Evolutionary conservation across 2,113 vertebrate species (phyloP).

Genomic region (Podarcis cretensis): DNA sequence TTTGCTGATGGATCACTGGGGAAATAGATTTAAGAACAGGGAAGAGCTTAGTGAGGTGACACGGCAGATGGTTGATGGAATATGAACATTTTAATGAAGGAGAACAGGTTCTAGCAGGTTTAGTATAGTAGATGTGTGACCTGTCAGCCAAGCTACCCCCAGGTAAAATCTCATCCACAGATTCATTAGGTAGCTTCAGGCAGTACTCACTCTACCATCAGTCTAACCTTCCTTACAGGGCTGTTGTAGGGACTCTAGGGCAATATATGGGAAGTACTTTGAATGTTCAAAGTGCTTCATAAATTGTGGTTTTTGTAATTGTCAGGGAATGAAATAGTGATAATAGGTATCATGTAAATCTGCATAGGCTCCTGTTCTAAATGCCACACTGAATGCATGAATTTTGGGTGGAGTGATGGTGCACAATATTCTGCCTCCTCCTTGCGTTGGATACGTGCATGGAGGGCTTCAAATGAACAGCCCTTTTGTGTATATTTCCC

Average conservation of each 20-base stretch:
- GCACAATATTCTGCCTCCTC: not conserved
- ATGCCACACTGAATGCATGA: no score
- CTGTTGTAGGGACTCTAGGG: not conserved
- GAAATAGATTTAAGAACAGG: not conserved
- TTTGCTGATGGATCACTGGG: constrained; percentile 4
- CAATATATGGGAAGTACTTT: not conserved
- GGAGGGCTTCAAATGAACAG: not conserved
- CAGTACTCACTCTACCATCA: not conserved
- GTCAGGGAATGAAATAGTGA: not conserved
- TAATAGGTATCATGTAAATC: not conserved
- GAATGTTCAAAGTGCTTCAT: not conserved
- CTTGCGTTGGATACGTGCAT: not conserved
- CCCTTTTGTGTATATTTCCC: not conserved
- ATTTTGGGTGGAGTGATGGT: not conserved
- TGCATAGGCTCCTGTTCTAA: no score
- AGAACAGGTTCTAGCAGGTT: not conserved
- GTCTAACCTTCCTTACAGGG: not conserved
- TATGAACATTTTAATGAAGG: not conserved
- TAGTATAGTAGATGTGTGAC: not conserved
- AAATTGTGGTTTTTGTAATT: not conserved
- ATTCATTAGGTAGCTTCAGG: not conserved
- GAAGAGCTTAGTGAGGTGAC: not conserved
- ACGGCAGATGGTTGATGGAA: not conserved
- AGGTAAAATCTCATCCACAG: not conserved
- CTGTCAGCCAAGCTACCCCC: not conserved